These are phyloP conservation scores for Heliconius himera DNA, from an alignment of 1,140 invertebrate genomes.

Conservation along the genomic window DNA sequence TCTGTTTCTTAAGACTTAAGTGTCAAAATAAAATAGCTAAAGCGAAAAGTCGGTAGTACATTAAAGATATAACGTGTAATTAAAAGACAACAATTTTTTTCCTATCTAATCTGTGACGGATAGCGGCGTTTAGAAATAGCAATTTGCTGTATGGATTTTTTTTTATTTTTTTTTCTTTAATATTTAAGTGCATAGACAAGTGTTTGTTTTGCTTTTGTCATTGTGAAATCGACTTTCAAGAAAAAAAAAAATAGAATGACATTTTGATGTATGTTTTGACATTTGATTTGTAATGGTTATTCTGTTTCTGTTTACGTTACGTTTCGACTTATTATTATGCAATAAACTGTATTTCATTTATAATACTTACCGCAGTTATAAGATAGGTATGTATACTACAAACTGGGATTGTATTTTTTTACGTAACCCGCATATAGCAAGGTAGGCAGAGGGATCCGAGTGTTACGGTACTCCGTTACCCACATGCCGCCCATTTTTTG, in stretches of 20 bases:
- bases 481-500: no score
- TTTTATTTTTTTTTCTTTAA: conserved; percentile 38
- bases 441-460: no score
- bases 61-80: conserved; percentile 54
- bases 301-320: neutral
- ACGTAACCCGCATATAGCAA: no score
- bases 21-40: neutral
- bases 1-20: neutral
- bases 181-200: conserved; percentile 29
- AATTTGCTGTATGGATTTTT: conserved; percentile 50
- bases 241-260: conserved; percentile 2
- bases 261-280: conserved; percentile 19
- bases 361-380: neutral
- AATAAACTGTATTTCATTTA: neutral
- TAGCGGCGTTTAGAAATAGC: conserved; percentile 55
- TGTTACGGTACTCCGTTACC: no score
- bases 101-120: conserved; percentile 55
- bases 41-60: conserved; percentile 37
- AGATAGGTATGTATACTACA: neutral
- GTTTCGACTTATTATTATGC: neutral
- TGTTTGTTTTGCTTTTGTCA: neutral
- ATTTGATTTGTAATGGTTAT: neutral
- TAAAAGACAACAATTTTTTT: conserved; percentile 60
- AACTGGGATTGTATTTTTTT: no score
- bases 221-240: neutral